phyloP scores from a whole-genome alignment of 2,113 vertebrate species.

The Caloenas nicobarica region DNA sequence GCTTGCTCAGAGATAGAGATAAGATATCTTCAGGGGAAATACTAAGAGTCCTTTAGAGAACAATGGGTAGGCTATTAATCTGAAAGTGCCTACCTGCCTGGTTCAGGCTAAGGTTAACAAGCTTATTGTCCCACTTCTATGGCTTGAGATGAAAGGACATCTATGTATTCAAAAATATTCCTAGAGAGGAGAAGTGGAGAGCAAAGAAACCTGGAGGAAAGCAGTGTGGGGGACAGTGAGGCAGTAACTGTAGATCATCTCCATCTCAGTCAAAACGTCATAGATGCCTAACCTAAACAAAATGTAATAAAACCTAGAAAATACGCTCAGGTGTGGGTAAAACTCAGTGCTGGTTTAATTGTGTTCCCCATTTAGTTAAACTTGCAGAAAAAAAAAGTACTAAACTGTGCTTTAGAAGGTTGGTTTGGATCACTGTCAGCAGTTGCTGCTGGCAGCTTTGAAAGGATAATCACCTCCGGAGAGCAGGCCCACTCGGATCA shows the following conservation, averaged over 20 bases:
- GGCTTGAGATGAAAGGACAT: conserved; percentile 31
- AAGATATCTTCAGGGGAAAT: conserved; percentile 51
- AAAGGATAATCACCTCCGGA: neutral
- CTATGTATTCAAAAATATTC: neutral
- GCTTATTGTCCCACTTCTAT: conserved; percentile 36
- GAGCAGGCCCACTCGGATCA: neutral
- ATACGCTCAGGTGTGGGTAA: neutral
- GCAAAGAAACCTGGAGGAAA: neutral
- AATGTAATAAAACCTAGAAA: neutral
- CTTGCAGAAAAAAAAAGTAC: neutral
- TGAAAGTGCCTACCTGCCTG: conserved; percentile 41
- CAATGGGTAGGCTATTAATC: conserved; percentile 40
- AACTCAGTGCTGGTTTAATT: neutral
- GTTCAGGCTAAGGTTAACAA: conserved; percentile 64
- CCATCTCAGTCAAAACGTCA: neutral
- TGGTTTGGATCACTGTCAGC: neutral
- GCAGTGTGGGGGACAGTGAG: neutral
- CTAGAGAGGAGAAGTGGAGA: neutral
- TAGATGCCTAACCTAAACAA: neutral
- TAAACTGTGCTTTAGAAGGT: neutral
- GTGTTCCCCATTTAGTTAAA: neutral
- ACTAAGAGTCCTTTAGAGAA: conserved; percentile 56
- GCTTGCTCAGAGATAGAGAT: conserved; percentile 47
- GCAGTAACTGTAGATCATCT: neutral
- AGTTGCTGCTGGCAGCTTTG: neutral